Evolutionary conservation across 1,140 invertebrate species (phyloP), one percentile per base, ranked within the genome.

Genomic region (Drosophila lacteicornis): DNA sequence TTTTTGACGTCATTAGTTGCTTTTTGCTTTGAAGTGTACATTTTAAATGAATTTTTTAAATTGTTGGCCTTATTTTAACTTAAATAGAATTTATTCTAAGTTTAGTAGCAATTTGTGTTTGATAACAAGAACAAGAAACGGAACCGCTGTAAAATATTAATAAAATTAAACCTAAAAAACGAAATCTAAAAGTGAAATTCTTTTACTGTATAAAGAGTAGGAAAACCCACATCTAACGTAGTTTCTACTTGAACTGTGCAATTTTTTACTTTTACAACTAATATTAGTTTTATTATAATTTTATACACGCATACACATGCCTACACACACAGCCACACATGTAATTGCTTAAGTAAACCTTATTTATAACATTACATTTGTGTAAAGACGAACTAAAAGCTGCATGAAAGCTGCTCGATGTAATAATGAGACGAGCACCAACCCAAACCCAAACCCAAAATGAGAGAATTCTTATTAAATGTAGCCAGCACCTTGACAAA

Each of bases 21-120:
- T 66, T 69, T 80, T 82, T 50, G 43, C 68, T 80, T 76, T 84
- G 58, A 51, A 51, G 22, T 67, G 55, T 65, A 62, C 47, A 60
- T 66, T 78, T 79, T 63, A 47, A 67, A 62, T 61, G 62, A 55
- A 46, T 74, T 61, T 80, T 69, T 79, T 60, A 57, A 74, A 82
- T 85, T 90, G 85, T 90, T 90, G 84, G 84, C 85, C 85, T 88
- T 88, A 90, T 88, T 88, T 88, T 78, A 88, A 88, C 80, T 81
- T 88, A 88, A 88, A 88, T 88, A 80, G 88, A 88, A 90, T 88
- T 90, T 88, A 84, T 88, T 74, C 55, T 88, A 88, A 90, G 88
- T 88, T 88, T 88, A 84, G 73, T 69, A 81, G 63, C 59, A 62
- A 86, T 62, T 78, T 85, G 62, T 78, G 46, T 63, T 55, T 56